Evolutionary conservation across 2,113 vertebrate genomes (phyloP).

Genomic region (Marcusenius ussheri): DNA sequence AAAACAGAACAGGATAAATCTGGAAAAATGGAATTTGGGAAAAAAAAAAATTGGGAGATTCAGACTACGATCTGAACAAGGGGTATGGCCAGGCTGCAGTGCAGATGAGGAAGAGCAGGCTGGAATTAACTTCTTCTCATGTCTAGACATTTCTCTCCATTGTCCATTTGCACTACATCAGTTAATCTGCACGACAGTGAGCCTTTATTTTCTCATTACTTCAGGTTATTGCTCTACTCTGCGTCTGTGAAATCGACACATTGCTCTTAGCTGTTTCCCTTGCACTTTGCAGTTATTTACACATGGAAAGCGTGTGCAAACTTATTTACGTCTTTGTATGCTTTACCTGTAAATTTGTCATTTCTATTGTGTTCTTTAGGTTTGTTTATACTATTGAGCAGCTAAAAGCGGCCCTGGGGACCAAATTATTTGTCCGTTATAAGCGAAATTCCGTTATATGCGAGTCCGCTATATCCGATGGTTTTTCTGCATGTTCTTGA

Average conservation of each 20-base stretch:
- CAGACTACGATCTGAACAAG: neutral
- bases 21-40: neutral
- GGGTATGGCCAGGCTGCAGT: neutral
- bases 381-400: neutral
- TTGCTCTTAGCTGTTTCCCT: neutral
- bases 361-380: neutral
- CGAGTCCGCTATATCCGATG: too few relatives aligned
- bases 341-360: neutral
- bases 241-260: neutral
- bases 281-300: neutral
- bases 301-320: neutral
- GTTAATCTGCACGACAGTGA: neutral
- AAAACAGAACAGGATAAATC: neutral
- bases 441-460: too few relatives aligned
- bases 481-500: too few relatives aligned
- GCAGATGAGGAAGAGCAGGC: neutral
- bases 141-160: neutral
- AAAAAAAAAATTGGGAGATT: neutral
- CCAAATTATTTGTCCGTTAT: too few relatives aligned
- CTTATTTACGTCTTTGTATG: neutral
- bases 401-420: too few relatives aligned
- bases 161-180: neutral
- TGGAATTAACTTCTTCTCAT: neutral
- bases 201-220: neutral
- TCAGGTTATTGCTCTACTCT: neutral